These are phyloP conservation scores for Archegozetes longisetosus DNA, from an alignment of 1,140 invertebrate species.

Conservation along the genomic window DNA sequence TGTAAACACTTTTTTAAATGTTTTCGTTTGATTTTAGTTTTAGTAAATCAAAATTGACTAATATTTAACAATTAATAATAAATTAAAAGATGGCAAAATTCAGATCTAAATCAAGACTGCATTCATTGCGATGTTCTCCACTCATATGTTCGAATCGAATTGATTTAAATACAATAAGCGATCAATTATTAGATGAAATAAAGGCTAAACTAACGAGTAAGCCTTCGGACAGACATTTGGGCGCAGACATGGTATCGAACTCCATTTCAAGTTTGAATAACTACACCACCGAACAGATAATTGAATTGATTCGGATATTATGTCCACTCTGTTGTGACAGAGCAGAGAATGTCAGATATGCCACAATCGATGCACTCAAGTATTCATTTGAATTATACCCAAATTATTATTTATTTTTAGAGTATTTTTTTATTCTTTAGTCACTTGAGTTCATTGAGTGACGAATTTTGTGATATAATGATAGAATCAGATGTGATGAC, in stretches of 20 bases:
- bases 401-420: too few species aligned
- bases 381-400: background rate
- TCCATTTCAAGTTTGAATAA: background rate
- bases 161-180: too few species aligned
- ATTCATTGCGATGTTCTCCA: too few species aligned
- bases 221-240: background rate
- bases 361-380: background rate
- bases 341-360: background rate
- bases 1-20: too few species aligned
- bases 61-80: too few species aligned
- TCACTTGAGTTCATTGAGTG: background rate
- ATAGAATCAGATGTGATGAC: background rate
- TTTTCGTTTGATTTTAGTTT: too few species aligned
- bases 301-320: background rate
- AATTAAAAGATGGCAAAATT: too few species aligned
- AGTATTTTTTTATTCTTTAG: too few species aligned
- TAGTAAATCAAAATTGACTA: too few species aligned
- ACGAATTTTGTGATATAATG: background rate
- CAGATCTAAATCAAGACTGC: too few species aligned
- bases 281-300: background rate
- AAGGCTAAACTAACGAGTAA: background rate
- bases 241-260: background rate
- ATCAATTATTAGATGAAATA: background rate
- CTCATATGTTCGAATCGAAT: too few species aligned
- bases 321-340: background rate